Percentiles rank a stretch among this genome's conserved stretches.
These are phyloP conservation scores for Anadara kagoshimensis DNA, from an alignment of 1,140 invertebrate species.

Conservation along the genomic window DNA sequence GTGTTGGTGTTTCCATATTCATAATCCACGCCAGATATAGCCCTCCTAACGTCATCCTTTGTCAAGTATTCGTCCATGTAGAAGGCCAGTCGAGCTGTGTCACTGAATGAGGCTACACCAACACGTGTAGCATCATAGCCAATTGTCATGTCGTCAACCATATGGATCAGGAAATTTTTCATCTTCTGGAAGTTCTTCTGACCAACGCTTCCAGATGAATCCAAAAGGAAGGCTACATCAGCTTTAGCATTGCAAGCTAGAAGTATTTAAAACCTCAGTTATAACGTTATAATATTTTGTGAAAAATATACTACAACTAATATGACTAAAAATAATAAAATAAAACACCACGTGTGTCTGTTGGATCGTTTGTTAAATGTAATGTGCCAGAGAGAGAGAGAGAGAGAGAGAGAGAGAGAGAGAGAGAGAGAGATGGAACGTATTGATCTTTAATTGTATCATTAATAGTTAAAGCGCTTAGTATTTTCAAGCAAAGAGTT, in stretches of 20 bases:
- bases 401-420: too few relatives aligned
- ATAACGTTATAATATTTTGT: too few relatives aligned
- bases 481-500: too few relatives aligned
- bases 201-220: constrained; percentile 67
- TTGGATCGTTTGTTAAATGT: too few relatives aligned
- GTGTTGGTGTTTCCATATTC: constrained; percentile 67
- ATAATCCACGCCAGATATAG: constrained; percentile 59
- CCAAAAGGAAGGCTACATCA: constrained; percentile 66
- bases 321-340: too few relatives aligned
- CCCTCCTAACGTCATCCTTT: constrained; percentile 53
- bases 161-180: constrained; percentile 55
- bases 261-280: background rate
- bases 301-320: too few relatives aligned
- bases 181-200: constrained; percentile 57
- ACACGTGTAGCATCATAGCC: constrained; percentile 54
- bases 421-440: too few relatives aligned
- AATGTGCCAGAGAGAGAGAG: too few relatives aligned
- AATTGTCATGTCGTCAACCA: constrained; percentile 61
- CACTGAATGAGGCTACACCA: constrained; percentile 61
- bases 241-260: constrained; percentile 56
- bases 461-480: too few relatives aligned
- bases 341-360: too few relatives aligned
- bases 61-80: constrained; percentile 55
- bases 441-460: too few relatives aligned
- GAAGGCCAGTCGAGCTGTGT: constrained; percentile 54